Evolutionary conservation across 2,797 vertebrate species (phyloP).

Genomic region (Acanthiza pusilla): DNA sequence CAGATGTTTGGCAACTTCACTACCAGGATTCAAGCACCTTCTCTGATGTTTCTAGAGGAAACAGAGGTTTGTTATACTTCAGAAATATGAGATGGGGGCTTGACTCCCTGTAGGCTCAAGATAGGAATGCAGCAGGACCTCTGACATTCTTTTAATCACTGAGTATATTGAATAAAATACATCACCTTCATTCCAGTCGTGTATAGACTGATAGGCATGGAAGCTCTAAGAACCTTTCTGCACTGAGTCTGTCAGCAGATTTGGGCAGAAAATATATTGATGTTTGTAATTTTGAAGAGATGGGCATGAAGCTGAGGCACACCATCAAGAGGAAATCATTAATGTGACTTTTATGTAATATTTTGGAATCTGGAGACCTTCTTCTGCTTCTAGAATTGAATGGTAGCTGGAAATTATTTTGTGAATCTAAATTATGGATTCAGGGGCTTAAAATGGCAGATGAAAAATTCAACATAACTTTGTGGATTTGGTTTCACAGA

Average conservation of each 20-base stretch:
- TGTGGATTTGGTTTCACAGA: not conserved
- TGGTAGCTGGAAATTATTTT: not conserved
- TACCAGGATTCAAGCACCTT: not conserved
- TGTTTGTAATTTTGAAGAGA: not conserved
- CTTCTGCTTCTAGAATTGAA: not conserved
- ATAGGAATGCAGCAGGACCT: not conserved
- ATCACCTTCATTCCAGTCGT: not conserved
- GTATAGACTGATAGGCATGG: not conserved
- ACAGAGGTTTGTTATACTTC: not conserved
- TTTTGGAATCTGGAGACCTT: not conserved
- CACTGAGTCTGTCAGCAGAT: not conserved
- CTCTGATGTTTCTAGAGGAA: not conserved
- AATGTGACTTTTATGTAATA: not conserved
- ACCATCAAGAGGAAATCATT: not conserved
- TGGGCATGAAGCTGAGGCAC: not conserved
- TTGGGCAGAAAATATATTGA: not conserved
- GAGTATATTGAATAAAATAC: not conserved
- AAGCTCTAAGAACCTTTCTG: not conserved
- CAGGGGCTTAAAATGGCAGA: not conserved
- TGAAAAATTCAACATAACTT: not conserved
- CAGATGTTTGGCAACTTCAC: not conserved
- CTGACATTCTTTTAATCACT: not conserved
- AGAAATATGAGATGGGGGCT: not conserved
- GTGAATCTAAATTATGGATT: not conserved
- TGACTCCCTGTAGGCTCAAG: not conserved